Conservation (phyloP, 2,797 vertebrate species). For the Tamandua tetradactyla region DNA sequence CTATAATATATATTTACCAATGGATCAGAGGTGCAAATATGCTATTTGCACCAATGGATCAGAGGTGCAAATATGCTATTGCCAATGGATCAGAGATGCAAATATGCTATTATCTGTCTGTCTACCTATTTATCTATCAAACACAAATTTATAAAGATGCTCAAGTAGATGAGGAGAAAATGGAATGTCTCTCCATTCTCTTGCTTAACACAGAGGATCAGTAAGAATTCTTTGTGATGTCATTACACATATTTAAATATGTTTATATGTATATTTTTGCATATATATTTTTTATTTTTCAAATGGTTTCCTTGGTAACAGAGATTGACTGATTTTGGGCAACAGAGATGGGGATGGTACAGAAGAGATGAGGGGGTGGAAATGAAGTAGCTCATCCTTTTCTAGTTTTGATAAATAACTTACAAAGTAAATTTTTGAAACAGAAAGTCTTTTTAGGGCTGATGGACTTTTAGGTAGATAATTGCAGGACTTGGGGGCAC, state of each 20-base stretch:
- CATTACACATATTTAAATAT: background rate
- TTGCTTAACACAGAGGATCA: background rate
- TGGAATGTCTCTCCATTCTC: background rate
- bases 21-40: too few relatives aligned
- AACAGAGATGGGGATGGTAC: background rate
- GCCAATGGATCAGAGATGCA: too few relatives aligned
- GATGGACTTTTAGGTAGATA: background rate
- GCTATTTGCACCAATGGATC: too few relatives aligned
- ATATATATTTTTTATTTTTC: background rate
- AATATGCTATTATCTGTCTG: background rate
- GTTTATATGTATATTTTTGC: background rate
- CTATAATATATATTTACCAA: too few relatives aligned
- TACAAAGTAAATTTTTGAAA: background rate
- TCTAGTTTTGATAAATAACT: background rate
- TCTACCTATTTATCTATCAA: background rate
- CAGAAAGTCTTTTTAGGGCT: background rate
- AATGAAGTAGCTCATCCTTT: background rate
- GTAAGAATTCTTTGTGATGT: background rate
- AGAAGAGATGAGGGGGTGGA: background rate
- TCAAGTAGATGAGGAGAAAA: background rate
- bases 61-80: too few relatives aligned
- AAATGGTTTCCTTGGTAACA: background rate
- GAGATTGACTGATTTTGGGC: background rate
- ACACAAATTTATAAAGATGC: background rate
- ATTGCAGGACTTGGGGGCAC: background rate